These are phyloP conservation scores for Sitta carolinensis DNA, from an alignment of 2,797 vertebrate genomes.

Conservation along the genomic window DNA sequence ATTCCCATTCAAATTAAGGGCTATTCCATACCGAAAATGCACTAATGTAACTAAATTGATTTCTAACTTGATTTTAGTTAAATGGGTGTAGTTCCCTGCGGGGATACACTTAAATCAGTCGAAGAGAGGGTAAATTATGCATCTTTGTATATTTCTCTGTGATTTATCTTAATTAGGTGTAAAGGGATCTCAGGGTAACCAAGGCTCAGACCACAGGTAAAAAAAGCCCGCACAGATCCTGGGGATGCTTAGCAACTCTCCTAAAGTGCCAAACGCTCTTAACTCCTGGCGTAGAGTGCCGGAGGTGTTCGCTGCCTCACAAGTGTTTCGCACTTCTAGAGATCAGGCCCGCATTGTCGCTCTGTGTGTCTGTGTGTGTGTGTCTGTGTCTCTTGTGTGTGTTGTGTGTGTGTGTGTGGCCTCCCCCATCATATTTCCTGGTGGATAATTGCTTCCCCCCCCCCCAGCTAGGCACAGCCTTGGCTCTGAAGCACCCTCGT, in stretches of 20 bases:
- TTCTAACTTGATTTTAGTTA: constrained; percentile 68
- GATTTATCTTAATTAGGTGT: constrained; percentile 52
- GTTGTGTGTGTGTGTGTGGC: background rate
- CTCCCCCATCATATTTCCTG: background rate
- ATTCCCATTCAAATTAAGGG: constrained; percentile 64
- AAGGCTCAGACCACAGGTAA: background rate
- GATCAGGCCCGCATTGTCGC: background rate
- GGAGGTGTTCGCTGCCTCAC: background rate
- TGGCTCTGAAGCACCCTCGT: constrained; percentile 25
- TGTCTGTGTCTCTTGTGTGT: no score
- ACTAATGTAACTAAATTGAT: constrained; percentile 65
- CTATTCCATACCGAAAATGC: constrained; percentile 51
- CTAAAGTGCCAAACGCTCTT: background rate
- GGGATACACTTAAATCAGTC: constrained; percentile 50
- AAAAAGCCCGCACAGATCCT: background rate
- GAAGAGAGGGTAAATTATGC: constrained; percentile 13
- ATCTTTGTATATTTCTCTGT: constrained; percentile 45
- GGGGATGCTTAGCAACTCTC: background rate
- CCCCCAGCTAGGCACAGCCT: background rate
- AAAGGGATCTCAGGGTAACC: background rate
- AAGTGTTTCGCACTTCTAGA: background rate
- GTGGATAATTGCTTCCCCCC: constrained; percentile 18
- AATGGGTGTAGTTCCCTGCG: constrained; percentile 51
- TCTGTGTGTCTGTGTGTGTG: background rate
- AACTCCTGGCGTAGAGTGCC: background rate